Conservation (phyloP, 2,888 invertebrate genomes). For the Mythimna impura region DNA sequence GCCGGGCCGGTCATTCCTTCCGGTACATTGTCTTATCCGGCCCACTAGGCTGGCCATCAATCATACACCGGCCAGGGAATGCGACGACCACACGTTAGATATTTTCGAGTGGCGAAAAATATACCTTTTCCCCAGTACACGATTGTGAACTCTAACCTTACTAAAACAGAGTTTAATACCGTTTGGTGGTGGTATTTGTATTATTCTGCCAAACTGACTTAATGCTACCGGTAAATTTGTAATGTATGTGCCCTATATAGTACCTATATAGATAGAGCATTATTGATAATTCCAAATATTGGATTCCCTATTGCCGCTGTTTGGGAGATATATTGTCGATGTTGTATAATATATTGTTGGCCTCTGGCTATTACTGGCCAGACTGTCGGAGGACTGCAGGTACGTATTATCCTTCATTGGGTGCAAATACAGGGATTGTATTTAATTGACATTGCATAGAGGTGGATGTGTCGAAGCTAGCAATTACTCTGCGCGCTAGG, state of each 20-base stretch:
- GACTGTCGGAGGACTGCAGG: background rate
- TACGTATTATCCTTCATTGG: constrained; percentile 28
- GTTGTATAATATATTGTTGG: constrained; percentile 29
- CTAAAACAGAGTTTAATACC: constrained; percentile 9
- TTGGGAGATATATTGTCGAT: constrained; percentile 26
- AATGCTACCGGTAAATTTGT: constrained; percentile 60
- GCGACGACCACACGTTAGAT: constrained; percentile 61
- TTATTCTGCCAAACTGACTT: constrained; percentile 61
- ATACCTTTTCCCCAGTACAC: constrained; percentile 13
- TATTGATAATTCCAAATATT: constrained; percentile 58
- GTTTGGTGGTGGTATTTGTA: constrained; percentile 1
- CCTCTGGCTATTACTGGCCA: constrained; percentile 16
- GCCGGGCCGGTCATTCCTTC: constrained; percentile 76
- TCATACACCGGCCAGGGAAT: constrained; percentile 69
- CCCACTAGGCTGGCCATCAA: constrained; percentile 75
- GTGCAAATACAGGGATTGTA: constrained; percentile 34
- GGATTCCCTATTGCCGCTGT: constrained; percentile 37
- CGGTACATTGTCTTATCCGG: constrained; percentile 86
- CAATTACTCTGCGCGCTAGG: constrained; percentile 36
- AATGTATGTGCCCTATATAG: constrained; percentile 50
- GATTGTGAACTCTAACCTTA: constrained; percentile 43
- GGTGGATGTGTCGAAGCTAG: constrained; percentile 13
- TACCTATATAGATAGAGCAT: constrained; percentile 27
- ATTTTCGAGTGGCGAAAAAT: constrained; percentile 65
- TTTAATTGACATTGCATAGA: constrained; percentile 41